phyloP scores from a whole-genome alignment of 2,888 invertebrate species.

The Eristalis tenax region DNA sequence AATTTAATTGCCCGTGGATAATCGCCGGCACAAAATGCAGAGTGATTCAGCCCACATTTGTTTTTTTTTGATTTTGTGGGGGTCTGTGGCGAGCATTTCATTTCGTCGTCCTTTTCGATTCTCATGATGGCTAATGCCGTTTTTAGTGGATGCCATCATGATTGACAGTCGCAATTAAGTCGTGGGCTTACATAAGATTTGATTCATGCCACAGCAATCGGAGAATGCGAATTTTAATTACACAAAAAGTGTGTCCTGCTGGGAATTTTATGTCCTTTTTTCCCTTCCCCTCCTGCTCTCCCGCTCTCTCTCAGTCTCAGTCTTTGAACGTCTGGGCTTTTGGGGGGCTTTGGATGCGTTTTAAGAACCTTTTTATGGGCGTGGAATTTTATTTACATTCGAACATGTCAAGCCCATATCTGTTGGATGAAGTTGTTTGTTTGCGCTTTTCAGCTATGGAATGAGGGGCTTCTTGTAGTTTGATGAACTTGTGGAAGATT shows the following conservation, averaged over 20 bases:
- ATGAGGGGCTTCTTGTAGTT: not conserved
- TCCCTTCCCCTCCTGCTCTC: not conserved
- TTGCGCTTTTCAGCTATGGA: not conserved
- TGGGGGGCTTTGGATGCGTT: not conserved
- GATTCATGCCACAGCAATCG: not conserved
- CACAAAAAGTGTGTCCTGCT: not conserved
- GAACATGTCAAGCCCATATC: not conserved
- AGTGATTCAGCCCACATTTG: constrained; percentile 1
- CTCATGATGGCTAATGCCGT: constrained; percentile 9
- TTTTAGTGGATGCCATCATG: constrained; percentile 6
- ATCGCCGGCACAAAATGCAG: constrained; percentile 21
- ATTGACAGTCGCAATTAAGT: constrained; percentile 14
- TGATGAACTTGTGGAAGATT: not conserved
- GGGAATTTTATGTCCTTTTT: not conserved
- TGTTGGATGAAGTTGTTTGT: not conserved
- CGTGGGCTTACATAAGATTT: constrained; percentile 3
- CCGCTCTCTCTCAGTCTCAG: not conserved
- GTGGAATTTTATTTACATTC: constrained; percentile 4
- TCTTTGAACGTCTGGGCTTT: not conserved
- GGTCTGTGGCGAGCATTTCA: not conserved
- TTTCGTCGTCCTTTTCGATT: not conserved
- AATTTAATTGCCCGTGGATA: constrained; percentile 64
- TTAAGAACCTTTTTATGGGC: not conserved
- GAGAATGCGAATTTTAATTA: constrained; percentile 18
- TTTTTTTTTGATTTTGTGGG: not conserved